Conservation (phyloP, 2,113 vertebrate genomes). For the Abramis brama region DNA sequence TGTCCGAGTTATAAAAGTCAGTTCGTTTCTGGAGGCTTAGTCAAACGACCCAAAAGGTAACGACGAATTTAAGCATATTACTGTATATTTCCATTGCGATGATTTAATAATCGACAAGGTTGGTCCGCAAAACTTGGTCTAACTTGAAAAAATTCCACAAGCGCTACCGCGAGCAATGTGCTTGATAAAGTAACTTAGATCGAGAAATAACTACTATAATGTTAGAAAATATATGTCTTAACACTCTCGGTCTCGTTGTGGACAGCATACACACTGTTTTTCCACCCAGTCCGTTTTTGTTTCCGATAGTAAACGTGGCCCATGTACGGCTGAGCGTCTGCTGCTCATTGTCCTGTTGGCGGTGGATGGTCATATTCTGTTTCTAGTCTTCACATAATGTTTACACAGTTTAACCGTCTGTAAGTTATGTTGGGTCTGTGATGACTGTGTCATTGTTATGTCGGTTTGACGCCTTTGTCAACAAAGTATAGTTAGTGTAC, state of each 20-base stretch:
- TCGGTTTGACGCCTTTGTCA: background rate
- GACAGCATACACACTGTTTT: conserved; percentile 42
- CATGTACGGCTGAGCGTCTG: conserved; percentile 56
- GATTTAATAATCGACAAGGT: background rate
- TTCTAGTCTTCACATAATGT: background rate
- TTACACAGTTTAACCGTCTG: background rate
- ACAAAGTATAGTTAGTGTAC: background rate
- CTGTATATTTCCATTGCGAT: background rate
- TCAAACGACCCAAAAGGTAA: conserved; percentile 88
- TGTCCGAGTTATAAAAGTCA: conserved; percentile 84
- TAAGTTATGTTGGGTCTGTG: background rate
- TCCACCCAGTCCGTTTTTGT: conserved; percentile 69
- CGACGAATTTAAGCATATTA: background rate
- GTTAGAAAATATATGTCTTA: background rate
- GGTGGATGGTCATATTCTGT: background rate
- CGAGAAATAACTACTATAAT: background rate
- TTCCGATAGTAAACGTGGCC: conserved; percentile 74
- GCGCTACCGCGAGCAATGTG: background rate
- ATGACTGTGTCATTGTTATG: background rate
- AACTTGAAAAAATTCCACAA: background rate
- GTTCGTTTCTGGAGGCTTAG: conserved; percentile 83
- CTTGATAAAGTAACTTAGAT: background rate
- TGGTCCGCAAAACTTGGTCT: conserved; percentile 2
- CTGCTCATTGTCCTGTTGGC: conserved; percentile 53
- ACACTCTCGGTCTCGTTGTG: background rate